Conservation (phyloP, 1,140 invertebrate genomes). For the Hypothenemus hampei region DNA sequence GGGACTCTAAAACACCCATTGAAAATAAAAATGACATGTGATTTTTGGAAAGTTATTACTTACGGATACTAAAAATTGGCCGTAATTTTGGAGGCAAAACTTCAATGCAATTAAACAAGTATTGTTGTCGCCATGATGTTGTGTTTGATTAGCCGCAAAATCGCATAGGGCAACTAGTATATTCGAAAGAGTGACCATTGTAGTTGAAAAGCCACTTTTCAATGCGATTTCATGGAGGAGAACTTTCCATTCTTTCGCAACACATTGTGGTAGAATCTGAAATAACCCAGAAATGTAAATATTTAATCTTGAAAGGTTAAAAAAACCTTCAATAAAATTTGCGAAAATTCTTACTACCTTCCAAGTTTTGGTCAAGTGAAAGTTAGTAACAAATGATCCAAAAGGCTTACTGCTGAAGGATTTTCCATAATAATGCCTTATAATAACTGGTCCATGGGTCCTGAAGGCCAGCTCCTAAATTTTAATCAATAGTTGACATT, state of each 20-base stretch:
- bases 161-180: slow-evolving; percentile 34
- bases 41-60: background rate
- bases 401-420: too few relatives aligned
- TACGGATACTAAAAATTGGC: slow-evolving; percentile 33
- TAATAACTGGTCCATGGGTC: slow-evolving; percentile 23
- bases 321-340: slow-evolving; percentile 33
- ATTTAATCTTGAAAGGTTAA: background rate
- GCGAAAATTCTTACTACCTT: slow-evolving; percentile 11
- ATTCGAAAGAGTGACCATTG: slow-evolving; percentile 32
- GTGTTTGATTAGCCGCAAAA: slow-evolving; percentile 32
- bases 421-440: slow-evolving; percentile 1
- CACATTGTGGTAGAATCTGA: slow-evolving; percentile 36
- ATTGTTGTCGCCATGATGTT: slow-evolving; percentile 16
- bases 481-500: too few relatives aligned
- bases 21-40: background rate
- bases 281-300: slow-evolving; percentile 6
- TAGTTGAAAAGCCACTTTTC: slow-evolving; percentile 22
- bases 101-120: slow-evolving; percentile 29
- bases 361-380: slow-evolving; percentile 11
- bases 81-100: slow-evolving; percentile 37
- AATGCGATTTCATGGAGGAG: slow-evolving; percentile 27
- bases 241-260: slow-evolving; percentile 35
- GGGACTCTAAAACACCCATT: slow-evolving; percentile 3
- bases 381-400: too few relatives aligned
- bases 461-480: too few relatives aligned